Evolutionary conservation across 1,140 invertebrate genomes (phyloP), one percentile per base, ranked within the genome.

Genomic region (Radopholus similis): DNA sequence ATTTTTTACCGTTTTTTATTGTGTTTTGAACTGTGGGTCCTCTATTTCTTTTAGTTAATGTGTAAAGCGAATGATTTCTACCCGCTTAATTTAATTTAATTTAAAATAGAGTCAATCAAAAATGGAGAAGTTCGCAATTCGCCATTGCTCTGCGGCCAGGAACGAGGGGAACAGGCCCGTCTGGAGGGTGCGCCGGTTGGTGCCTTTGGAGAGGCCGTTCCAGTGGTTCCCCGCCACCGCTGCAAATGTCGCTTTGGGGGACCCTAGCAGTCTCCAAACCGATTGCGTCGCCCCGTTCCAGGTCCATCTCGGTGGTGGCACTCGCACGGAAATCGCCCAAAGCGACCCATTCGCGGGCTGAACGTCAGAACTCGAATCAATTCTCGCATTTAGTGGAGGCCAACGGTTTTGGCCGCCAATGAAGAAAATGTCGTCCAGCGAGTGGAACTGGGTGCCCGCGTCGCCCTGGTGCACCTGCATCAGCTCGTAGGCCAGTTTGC

Each of bases 131-230:
- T 73, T 73, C 18, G 71, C 72, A n/a, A 73, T 75, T 35, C 72
- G 32, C 71, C 72, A 77, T 40, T 77, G 54, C 37, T 76, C 72
- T 34, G 34, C 18, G 1, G 71, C 80, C 78, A 85, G 85, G 75
- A 85, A 86, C 8, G 84, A 84, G 2, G 85, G 85, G 72, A 82
- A 86, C 1, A 86, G 75, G 5, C 85, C 85, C 28, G 71, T 76
- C 66, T 82, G 73, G n/a, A 78, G 82, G 23, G 83, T 83, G 42
- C 81, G 64, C 28, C 75, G 47, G 62, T 84, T 85, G 32, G 73
- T 76, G 28, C 86, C 85, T 66, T 85, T 85, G 6, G 84, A 85
- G 71, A 78, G 85, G 23, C 85, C 85, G 71, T 86, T 75, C 85
- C 85, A 86, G 74, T 86, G 85, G 68, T 86, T 86, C n/a, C n/a